Evolutionary conservation across 2,797 vertebrate genomes (phyloP).

Genomic region (Hippocampus kuda): DNA sequence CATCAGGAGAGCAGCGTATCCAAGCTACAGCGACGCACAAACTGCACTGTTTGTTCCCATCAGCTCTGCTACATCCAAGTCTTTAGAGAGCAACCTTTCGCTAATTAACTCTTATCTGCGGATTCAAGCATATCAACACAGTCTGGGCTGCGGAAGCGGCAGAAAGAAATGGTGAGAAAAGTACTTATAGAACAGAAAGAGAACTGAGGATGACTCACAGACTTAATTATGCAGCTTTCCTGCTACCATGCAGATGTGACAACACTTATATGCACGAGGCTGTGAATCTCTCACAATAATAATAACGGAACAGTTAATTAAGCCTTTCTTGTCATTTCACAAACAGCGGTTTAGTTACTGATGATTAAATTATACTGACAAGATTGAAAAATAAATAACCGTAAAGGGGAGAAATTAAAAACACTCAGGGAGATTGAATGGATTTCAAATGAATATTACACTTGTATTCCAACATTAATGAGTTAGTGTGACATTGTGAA

Average conservation of each 20-base stretch:
- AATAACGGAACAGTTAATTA: background rate
- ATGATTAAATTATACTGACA: background rate
- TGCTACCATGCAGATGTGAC: slow-evolving; percentile 5
- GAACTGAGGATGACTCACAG: slow-evolving; percentile 14
- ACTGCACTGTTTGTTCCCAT: slow-evolving; percentile 48
- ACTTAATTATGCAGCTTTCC: slow-evolving; percentile 4
- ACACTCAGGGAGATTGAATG: no score
- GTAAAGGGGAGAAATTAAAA: background rate
- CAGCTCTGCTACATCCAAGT: slow-evolving; percentile 39
- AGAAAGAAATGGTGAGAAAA: slow-evolving; percentile 17
- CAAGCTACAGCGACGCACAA: slow-evolving; percentile 56
- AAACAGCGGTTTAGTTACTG: background rate
- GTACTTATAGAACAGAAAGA: background rate
- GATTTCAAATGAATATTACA: background rate
- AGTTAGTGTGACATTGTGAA: background rate
- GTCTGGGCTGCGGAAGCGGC: background rate
- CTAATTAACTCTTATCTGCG: slow-evolving; percentile 37
- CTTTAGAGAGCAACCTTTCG: slow-evolving; percentile 39
- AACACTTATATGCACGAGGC: background rate
- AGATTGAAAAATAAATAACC: background rate
- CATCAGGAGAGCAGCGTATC: slow-evolving; percentile 53
- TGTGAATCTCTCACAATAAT: background rate
- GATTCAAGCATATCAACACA: slow-evolving; percentile 28
- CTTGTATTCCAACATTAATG: background rate
- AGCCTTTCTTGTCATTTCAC: background rate